These are phyloP conservation scores for Drosophila demipolita DNA, from an alignment of 2,888 invertebrate species.

Conservation along the genomic window DNA sequence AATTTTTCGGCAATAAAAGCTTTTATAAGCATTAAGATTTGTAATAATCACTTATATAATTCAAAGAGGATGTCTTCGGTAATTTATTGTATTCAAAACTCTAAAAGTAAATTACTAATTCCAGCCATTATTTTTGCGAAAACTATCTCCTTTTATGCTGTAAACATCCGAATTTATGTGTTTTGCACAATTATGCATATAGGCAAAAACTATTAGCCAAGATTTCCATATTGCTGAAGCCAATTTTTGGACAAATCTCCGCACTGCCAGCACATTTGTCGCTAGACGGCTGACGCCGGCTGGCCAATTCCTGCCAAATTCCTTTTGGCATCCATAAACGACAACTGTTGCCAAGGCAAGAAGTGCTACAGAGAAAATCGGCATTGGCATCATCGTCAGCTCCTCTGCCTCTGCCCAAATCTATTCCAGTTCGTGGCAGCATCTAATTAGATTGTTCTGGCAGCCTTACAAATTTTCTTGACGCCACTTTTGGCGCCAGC, in stretches of 20 bases:
- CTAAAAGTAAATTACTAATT: background rate
- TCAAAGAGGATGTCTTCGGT: background rate
- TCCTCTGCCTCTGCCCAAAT: conserved; percentile 23
- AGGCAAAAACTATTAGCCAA: conserved; percentile 59
- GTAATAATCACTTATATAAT: background rate
- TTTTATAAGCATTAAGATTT: background rate
- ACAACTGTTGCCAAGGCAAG: conserved; percentile 76
- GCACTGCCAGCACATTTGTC: conserved; percentile 18
- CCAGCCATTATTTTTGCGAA: background rate
- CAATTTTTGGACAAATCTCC: conserved; percentile 34
- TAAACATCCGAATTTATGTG: conserved; percentile 67
- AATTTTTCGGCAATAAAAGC: background rate
- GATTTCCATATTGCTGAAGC: conserved; percentile 43
- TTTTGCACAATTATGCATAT: conserved; percentile 70
- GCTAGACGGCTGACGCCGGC: conserved; percentile 16
- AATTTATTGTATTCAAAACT: background rate
- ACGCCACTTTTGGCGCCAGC: conserved; percentile 39
- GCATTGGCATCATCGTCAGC: conserved; percentile 57
- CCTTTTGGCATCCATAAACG: conserved; percentile 72
- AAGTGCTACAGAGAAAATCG: conserved; percentile 75
- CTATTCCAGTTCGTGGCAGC: conserved; percentile 32
- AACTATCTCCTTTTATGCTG: conserved; percentile 10
- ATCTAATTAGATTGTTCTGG: conserved; percentile 72
- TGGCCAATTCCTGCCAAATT: conserved; percentile 60
- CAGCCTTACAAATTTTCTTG: conserved; percentile 41